Conservation (phyloP, 2,888 invertebrate genomes). For the Yponomeuta plumbellus region DNA sequence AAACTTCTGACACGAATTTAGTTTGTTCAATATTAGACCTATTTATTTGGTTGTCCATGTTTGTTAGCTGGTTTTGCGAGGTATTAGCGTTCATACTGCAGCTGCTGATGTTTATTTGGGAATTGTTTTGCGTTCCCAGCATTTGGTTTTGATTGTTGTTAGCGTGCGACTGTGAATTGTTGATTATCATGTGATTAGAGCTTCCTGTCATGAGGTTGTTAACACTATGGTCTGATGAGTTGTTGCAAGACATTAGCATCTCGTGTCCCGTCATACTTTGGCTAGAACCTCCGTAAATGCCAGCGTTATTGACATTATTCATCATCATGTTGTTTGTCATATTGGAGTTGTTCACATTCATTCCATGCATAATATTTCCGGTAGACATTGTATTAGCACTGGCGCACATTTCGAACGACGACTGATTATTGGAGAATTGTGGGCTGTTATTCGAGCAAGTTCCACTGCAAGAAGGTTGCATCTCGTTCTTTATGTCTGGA, state of each 20-base stretch:
- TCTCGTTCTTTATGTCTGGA: constrained; percentile 69
- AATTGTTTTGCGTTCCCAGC: constrained; percentile 45
- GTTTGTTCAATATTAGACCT: constrained; percentile 53
- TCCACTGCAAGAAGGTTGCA: constrained; percentile 58
- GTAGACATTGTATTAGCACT: constrained; percentile 44
- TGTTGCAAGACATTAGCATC: constrained; percentile 64
- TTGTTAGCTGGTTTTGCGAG: constrained; percentile 46
- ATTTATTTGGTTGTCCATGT: constrained; percentile 55
- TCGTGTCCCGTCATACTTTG: constrained; percentile 60
- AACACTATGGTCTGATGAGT: constrained; percentile 54
- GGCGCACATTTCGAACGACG: constrained; percentile 57
- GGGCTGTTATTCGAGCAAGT: constrained; percentile 58
- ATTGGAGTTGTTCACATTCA: constrained; percentile 55
- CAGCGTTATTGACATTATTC: constrained; percentile 50
- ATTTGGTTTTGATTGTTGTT: constrained; percentile 53
- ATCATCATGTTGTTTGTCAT: constrained; percentile 63
- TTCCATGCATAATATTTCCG: constrained; percentile 61
- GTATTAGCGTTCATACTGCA: constrained; percentile 57
- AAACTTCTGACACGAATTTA: constrained; percentile 56
- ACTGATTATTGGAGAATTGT: constrained; percentile 56
- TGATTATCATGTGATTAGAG: constrained; percentile 64
- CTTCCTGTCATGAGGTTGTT: constrained; percentile 53
- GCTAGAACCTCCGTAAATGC: constrained; percentile 48
- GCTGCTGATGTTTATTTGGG: constrained; percentile 64
- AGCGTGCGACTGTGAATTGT: constrained; percentile 51